Conservation (phyloP, 2,113 vertebrate genomes). For the Carlito syrichta region DNA sequence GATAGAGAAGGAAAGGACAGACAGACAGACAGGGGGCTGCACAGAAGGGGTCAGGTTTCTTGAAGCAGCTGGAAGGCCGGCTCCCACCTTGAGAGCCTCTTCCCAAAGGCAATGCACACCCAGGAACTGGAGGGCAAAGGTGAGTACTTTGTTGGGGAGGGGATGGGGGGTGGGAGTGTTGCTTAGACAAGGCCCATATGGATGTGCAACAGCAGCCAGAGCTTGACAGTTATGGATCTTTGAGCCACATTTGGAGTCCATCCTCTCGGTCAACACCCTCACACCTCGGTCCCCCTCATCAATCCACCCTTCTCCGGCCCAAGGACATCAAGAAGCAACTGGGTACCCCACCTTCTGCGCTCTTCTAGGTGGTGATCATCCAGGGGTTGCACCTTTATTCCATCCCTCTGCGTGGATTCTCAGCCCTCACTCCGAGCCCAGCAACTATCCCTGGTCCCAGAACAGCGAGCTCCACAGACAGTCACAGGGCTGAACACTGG, state of each 20-base stretch:
- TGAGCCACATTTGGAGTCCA: background rate
- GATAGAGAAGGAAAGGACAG: constrained; percentile 43
- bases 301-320: background rate
- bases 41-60: constrained; percentile 50
- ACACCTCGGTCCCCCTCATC: too few relatives aligned
- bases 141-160: background rate
- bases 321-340: background rate
- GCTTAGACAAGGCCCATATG: background rate
- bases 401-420: background rate
- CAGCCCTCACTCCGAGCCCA: background rate
- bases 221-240: background rate
- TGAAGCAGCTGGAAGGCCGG: constrained; percentile 40
- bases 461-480: background rate
- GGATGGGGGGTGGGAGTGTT: background rate
- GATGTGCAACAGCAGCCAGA: background rate
- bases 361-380: background rate
- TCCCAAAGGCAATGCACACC: background rate
- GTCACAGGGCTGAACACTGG: background rate
- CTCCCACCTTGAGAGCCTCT: background rate
- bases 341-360: background rate
- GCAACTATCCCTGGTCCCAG: background rate
- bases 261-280: too few relatives aligned
- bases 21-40: constrained; percentile 55
- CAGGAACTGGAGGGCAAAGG: background rate
- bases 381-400: background rate